Base-by-base conservation (phyloP, 2,113 vertebrate species). In the Trematocara stigmaticum region DNA sequence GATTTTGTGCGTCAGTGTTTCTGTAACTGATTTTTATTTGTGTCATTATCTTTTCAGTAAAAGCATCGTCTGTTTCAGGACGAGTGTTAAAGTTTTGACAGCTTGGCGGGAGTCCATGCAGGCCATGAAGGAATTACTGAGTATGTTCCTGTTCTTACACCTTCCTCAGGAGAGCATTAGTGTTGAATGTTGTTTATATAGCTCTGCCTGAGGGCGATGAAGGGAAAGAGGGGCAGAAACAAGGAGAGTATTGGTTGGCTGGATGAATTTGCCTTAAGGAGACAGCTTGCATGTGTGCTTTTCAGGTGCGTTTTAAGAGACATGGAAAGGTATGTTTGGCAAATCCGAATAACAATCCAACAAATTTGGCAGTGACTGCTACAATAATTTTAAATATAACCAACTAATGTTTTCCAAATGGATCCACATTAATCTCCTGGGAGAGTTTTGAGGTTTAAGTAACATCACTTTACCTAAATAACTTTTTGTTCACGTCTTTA, bases 151-250 rank as follows among this genome's bases (percentile, higher is more conserved):
- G 51, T 85, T 87, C 83, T 55, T 85, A 51, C 10, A 74, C 29
- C 23, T 79, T 66, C 55, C 88, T 82, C 88, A 71, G 85, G 87
- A 89, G 82, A 89, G 84, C 82, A 61, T 31, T 69, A 23, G 53
- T 69, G 61, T 71, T 89, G 42, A 88, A 85, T 83, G 69, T 57
- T 89, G 88, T 81, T 88, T 87, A 84, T 91, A 80, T 78, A 84
- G 87, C 82, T 74, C 16, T 15, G 86, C 78, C 78, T 49, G 34
- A 56, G 83, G 87, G 42, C 55, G 23, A 57, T 49, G 57, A 82
- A 85, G 52, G 35, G 12, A 76, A 31, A 76, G 69, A 31, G 26
- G 69, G 69, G 69, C 45, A 76, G 88, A 61, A 34, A 71, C 10
- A 10, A 55, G 16, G 47, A 47, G 53, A 71, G 56, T 51, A 55